Conservation (phyloP, 1,140 invertebrate species). For the Hetaerina americana region DNA sequence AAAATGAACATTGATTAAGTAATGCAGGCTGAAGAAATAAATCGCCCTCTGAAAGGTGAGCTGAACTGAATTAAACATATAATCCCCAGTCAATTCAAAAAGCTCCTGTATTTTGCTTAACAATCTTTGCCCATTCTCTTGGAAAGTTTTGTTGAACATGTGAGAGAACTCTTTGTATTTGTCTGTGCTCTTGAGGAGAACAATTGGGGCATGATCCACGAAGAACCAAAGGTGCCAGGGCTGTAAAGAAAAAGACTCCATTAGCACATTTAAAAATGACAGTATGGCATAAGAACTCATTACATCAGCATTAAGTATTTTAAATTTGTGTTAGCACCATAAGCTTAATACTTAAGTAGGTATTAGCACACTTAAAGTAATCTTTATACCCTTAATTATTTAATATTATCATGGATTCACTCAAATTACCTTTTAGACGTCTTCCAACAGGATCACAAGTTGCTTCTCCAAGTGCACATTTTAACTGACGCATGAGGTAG, state of each 20-base stretch:
- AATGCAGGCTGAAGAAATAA: too few relatives aligned
- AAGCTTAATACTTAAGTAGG: too few relatives aligned
- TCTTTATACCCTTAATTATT: too few relatives aligned
- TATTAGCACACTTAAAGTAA: too few relatives aligned
- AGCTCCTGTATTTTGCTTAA: slow-evolving; percentile 23
- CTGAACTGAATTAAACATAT: too few relatives aligned
- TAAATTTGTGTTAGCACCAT: too few relatives aligned
- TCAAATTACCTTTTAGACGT: slow-evolving; percentile 52
- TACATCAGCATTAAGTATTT: slow-evolving; percentile 13
- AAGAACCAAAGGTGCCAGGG: slow-evolving; percentile 50
- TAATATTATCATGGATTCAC: too few relatives aligned
- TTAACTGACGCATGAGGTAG: slow-evolving; percentile 52
- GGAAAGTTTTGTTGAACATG: slow-evolving; percentile 54
- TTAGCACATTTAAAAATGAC: too few relatives aligned
- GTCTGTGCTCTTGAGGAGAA: slow-evolving; percentile 43
- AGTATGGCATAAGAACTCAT: too few relatives aligned
- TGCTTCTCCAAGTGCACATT: slow-evolving; percentile 53
- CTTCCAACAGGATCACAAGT: slow-evolving; percentile 55
- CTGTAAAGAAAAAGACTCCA: slow-evolving; percentile 34
- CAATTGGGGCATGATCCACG: slow-evolving; percentile 54
- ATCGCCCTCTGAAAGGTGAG: too few relatives aligned
- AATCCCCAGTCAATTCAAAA: too few relatives aligned
- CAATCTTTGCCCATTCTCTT: slow-evolving; percentile 54
- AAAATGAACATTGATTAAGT: too few relatives aligned
- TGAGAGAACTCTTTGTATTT: slow-evolving; percentile 52